Percentiles rank a stretch among this genome's conserved stretches.
Conservation (phyloP, 2,797 vertebrate species). For the Protonibea diacanthus region DNA sequence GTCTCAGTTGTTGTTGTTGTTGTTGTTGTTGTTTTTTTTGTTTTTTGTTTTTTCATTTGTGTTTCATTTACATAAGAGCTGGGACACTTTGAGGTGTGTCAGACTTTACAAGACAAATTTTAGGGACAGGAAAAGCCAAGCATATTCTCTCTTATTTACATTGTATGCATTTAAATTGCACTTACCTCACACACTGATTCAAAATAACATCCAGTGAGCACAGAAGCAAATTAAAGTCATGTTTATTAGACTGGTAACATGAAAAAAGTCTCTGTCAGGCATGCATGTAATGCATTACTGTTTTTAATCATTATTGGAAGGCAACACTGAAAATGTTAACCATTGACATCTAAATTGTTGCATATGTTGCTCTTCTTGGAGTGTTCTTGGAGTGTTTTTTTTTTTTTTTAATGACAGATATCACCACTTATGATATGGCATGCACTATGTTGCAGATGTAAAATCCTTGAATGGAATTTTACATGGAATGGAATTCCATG, state of each 20-base stretch:
- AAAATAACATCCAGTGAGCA: background rate
- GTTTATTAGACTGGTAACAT: background rate
- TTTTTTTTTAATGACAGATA: too few relatives aligned
- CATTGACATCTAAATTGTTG: background rate
- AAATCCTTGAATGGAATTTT: too few relatives aligned
- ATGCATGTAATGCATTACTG: background rate
- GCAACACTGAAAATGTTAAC: background rate
- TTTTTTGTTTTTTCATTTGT: constrained; percentile 31
- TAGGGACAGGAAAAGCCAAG: background rate
- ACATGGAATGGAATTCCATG: too few relatives aligned
- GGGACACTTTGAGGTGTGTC: constrained; percentile 28
- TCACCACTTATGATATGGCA: background rate
- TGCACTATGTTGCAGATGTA: background rate
- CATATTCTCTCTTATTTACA: constrained; percentile 23
- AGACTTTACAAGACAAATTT: constrained; percentile 67
- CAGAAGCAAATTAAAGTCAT: background rate
- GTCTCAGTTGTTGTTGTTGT: constrained; percentile 35
- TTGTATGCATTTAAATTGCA: background rate
- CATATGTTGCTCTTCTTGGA: background rate
- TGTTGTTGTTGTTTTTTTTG: background rate
- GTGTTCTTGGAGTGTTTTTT: too few relatives aligned
- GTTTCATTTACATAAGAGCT: constrained; percentile 55
- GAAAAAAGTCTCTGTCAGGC: too few relatives aligned
- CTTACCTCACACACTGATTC: background rate
- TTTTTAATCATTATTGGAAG: too few relatives aligned